Percentiles rank a stretch among this genome's conserved stretches.
phyloP scores from a whole-genome alignment of 1,140 invertebrate species.

The Anagrus nilaparvatae region DNA sequence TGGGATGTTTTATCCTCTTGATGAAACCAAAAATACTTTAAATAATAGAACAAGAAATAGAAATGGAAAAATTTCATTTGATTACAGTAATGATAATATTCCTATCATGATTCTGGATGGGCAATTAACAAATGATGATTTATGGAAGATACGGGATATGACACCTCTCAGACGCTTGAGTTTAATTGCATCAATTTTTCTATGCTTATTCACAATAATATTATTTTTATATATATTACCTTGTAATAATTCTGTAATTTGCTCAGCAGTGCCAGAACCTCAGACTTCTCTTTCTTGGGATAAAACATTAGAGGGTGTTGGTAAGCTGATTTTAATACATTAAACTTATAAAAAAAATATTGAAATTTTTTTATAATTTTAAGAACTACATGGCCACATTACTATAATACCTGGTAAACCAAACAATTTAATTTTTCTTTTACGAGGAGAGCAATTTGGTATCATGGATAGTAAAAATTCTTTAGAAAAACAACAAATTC shows the following conservation, averaged over 20 bases:
- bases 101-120: slow-evolving; percentile 50
- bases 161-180: slow-evolving; percentile 51
- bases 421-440: slow-evolving; percentile 60
- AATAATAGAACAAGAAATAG: slow-evolving; percentile 26
- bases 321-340: slow-evolving; percentile 25
- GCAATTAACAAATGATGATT: slow-evolving; percentile 43
- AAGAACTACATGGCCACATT: slow-evolving; percentile 57
- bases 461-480: slow-evolving; percentile 44
- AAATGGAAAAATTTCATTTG: slow-evolving; percentile 28
- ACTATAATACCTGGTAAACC: slow-evolving; percentile 53
- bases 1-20: slow-evolving; percentile 32
- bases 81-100: slow-evolving; percentile 43
- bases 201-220: slow-evolving; percentile 58
- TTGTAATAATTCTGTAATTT: slow-evolving; percentile 54
- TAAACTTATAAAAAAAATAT: slow-evolving; percentile 8
- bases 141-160: slow-evolving; percentile 50
- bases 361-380: slow-evolving; percentile 20
- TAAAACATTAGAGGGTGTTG: slow-evolving; percentile 57
- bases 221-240: slow-evolving; percentile 67
- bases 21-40: slow-evolving; percentile 30
- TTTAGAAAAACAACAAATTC: slow-evolving; percentile 27
- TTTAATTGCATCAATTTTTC: slow-evolving; percentile 55
- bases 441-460: slow-evolving; percentile 47
- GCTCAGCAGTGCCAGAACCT: slow-evolving; percentile 46
- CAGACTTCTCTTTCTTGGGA: slow-evolving; percentile 53